A percentile compares a stretch with the other conserved stretches of the same genome.
phyloP scores from a whole-genome alignment of 2,888 invertebrate species.

The Zootermopsis nevadensis region DNA sequence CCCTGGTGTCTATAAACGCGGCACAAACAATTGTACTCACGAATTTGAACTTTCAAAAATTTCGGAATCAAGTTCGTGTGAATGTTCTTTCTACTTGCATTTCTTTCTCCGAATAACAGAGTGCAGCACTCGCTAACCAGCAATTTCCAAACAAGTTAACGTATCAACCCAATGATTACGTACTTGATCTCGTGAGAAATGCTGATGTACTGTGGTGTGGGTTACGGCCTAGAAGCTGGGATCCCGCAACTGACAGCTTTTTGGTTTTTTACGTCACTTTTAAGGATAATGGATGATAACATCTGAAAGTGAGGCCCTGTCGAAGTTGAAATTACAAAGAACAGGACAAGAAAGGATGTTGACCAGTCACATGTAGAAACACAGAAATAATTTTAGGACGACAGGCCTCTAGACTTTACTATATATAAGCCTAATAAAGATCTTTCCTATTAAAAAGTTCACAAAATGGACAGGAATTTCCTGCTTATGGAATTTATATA shows the following conservation, averaged over 20 bases:
- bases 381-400: too few relatives aligned
- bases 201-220: not conserved
- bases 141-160: not conserved
- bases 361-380: too few relatives aligned
- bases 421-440: too few relatives aligned
- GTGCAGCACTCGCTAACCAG: not conserved
- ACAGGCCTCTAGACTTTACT: too few relatives aligned
- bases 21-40: not conserved
- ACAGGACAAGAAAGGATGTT: too few relatives aligned
- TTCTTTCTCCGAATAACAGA: constrained; percentile 4
- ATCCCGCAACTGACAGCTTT: not conserved
- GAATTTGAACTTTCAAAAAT: not conserved
- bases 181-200: not conserved
- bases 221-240: too few relatives aligned
- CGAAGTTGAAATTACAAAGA: too few relatives aligned
- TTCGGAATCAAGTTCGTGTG: constrained; percentile 13
- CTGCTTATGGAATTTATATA: too few relatives aligned
- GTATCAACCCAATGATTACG: not conserved
- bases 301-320: too few relatives aligned
- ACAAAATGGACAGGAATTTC: too few relatives aligned
- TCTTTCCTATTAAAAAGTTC: too few relatives aligned
- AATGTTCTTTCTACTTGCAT: not conserved
- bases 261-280: not conserved
- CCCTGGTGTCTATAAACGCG: not conserved
- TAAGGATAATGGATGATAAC: too few relatives aligned